Base-by-base conservation (phyloP, 2,888 invertebrate species). In the Nezara viridula region DNA sequence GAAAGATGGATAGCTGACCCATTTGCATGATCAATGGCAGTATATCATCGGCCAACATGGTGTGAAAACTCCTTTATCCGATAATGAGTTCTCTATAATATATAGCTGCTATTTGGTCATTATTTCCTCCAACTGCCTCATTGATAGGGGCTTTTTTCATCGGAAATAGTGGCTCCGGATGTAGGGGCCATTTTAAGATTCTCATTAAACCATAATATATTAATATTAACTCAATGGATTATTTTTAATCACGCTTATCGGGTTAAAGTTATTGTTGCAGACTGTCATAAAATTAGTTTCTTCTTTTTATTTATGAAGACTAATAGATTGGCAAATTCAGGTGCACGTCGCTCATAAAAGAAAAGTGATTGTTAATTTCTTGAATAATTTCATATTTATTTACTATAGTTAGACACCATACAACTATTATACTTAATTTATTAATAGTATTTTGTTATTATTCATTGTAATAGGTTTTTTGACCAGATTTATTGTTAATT, bases 1-100 rank as follows among this genome's bases (percentile, higher is more conserved):
- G 16, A n/a, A 16, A 47, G 81, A 44, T 40, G 12, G 24, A 81
- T 47, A 44, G 44, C 44, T 14, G 21, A 44, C 0, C 81, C 81
- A 44, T 44, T 81, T 81, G 81, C 81, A 81, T 81, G 81, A 44
- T 81, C 44, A 81, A 40, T n/a, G 81, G 81, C 81, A 44, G 44
- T 81, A 44, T 40, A 81, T 81, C 44, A 81, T 81, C 10, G 24
- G 2, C 12, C 40, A 81, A 40, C 44, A 47, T 81, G 81, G 81
- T 81, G 40, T 81, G 40, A 44, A 81, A 40, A 81, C 81, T 47
- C 12, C 44, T 81, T 40, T 12, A 40, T 73, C 66, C 66, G 66
- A 73, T 73, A 73, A 73, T 73, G 66, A 73, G 37, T 21, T 73
- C 27, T 14, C 37, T 37, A 37, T 73, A 37, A 73, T 37, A 73